Evolutionary conservation across 2,888 invertebrate genomes (phyloP).

Genomic region (Epinotia brunnichana): DNA sequence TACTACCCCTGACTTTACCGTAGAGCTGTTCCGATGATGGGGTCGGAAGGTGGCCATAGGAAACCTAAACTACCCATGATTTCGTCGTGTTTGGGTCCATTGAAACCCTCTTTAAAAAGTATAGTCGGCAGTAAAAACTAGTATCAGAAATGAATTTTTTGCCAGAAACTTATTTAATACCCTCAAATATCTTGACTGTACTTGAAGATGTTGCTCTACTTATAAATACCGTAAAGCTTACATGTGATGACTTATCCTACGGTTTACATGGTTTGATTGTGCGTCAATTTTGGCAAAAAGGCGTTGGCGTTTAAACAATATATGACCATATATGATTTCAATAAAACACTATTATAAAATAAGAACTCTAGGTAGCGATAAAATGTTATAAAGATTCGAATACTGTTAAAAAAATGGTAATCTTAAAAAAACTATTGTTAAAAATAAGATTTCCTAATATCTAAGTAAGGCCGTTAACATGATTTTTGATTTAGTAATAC

Average conservation of each 20-base stretch:
- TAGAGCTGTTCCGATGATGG: too few relatives aligned
- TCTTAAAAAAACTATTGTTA: conserved; percentile 17
- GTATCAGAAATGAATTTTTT: neutral
- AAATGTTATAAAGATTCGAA: conserved; percentile 15
- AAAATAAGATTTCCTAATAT: conserved; percentile 24
- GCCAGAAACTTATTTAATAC: neutral
- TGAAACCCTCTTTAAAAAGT: too few relatives aligned
- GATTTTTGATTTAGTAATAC: conserved; percentile 38
- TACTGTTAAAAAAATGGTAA: conserved; percentile 24
- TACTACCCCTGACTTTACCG: too few relatives aligned
- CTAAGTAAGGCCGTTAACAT: conserved; percentile 38
- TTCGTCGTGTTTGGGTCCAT: too few relatives aligned
- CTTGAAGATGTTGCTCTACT: conserved; percentile 13
- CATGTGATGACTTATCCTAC: conserved; percentile 30
- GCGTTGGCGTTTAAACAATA: conserved; percentile 56
- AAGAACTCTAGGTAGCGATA: neutral
- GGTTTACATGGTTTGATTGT: conserved; percentile 48
- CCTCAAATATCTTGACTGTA: conserved; percentile 5
- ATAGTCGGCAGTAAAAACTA: too few relatives aligned
- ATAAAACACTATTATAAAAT: neutral
- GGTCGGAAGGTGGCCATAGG: too few relatives aligned
- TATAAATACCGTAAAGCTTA: conserved; percentile 33
- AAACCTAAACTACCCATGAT: too few relatives aligned
- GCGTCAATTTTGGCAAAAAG: conserved; percentile 61
- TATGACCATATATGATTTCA: conserved; percentile 39